phyloP scores from a whole-genome alignment of 37 sponge, comb jelly and placozoan species.

The Aplysina aerophoba region DNA sequence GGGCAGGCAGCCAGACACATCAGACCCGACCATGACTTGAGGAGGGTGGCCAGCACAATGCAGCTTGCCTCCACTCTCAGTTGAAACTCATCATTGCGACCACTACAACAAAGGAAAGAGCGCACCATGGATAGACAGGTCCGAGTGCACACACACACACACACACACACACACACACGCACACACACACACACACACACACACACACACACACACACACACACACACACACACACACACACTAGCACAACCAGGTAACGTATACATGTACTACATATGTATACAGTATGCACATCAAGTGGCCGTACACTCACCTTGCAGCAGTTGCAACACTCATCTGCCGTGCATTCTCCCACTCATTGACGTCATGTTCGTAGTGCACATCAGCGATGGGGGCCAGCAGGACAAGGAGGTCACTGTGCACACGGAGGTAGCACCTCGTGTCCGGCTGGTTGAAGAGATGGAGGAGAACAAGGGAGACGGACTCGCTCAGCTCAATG shows the following conservation, averaged over 20 bases:
- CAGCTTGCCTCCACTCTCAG: conserved; percentile 59
- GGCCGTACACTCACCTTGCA: not conserved
- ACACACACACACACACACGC: no score
- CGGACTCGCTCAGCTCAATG: conserved; percentile 56
- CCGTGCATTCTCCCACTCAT: conserved; percentile 32
- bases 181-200: no score
- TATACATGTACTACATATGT: not conserved
- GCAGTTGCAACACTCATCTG: not conserved
- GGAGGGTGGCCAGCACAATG: conserved; percentile 53
- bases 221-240: not conserved
- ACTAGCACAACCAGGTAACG: not conserved
- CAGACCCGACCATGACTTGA: conserved; percentile 76
- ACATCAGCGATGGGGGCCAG: conserved; percentile 84
- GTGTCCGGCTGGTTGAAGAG: conserved; percentile 62
- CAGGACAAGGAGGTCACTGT: conserved; percentile 31
- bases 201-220: no score
- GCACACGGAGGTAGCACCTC: conserved; percentile 47
- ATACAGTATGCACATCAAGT: not conserved
- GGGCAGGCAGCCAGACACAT: not conserved
- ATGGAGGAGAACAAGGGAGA: conserved; percentile 51
- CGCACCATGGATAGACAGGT: no score
- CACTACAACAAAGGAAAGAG: not conserved
- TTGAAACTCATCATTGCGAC: conserved; percentile 5
- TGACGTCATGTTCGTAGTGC: conserved; percentile 46
- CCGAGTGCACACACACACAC: no score